Conservation (phyloP, 2,888 invertebrate genomes). For the Coleophora deauratella region DNA sequence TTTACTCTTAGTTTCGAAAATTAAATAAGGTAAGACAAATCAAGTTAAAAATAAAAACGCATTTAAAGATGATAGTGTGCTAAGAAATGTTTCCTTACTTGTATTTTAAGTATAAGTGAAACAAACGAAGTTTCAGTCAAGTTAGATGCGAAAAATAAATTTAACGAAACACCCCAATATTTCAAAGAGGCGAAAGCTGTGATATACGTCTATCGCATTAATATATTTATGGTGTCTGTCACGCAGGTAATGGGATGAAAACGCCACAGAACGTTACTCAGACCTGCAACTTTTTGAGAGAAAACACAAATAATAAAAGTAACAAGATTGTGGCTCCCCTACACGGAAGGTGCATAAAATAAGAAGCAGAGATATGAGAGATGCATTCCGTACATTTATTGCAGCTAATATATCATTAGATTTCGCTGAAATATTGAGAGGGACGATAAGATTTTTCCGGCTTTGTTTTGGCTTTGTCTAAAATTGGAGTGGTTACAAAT, state of each 20-base stretch:
- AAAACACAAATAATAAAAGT: slow-evolving; percentile 55
- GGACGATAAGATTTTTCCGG: no score
- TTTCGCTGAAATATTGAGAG: no score
- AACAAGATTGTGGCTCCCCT: slow-evolving; percentile 37
- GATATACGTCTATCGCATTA: slow-evolving; percentile 53
- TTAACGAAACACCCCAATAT: slow-evolving; percentile 30
- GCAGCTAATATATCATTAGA: slow-evolving; percentile 1
- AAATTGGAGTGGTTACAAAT: no score
- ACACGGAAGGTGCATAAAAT: slow-evolving; percentile 45
- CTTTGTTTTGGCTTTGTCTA: no score
- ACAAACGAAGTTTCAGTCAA: no score
- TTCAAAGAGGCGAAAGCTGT: slow-evolving; percentile 30
- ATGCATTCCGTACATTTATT: slow-evolving; percentile 37
- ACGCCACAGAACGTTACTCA: slow-evolving; percentile 53
- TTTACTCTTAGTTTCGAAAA: no score
- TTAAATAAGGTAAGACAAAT: no score
- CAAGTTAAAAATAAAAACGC: no score
- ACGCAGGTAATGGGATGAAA: slow-evolving; percentile 69
- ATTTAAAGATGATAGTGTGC: no score
- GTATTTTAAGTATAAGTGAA: no score
- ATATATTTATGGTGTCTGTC: slow-evolving; percentile 67
- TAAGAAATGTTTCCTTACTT: no score
- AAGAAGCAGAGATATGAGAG: slow-evolving; percentile 24
- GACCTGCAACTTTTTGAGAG: slow-evolving; percentile 44
- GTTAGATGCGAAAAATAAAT: slow-evolving; percentile 8